Percentiles rank a stretch among this genome's conserved stretches.
phyloP scores from a whole-genome alignment of 2,113 vertebrate genomes.

The Fregata magnificens region DNA sequence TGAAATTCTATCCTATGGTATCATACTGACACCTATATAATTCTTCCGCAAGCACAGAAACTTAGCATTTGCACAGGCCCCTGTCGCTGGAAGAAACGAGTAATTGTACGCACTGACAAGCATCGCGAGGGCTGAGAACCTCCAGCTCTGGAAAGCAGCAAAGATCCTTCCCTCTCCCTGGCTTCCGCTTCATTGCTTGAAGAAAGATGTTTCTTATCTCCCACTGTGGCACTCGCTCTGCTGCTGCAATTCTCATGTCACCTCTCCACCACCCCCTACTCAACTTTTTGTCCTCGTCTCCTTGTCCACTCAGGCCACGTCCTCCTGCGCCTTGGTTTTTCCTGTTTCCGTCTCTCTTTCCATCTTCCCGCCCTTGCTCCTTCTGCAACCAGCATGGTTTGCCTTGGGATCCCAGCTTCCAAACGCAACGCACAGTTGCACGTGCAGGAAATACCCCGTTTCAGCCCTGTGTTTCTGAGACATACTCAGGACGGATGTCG shows the following conservation, averaged over 20 bases:
- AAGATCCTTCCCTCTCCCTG: not conserved
- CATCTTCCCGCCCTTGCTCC: not conserved
- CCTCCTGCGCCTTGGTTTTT: not conserved
- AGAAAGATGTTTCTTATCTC: not conserved
- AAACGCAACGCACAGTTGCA: accelerated
- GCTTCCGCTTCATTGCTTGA: not conserved
- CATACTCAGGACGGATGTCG: not conserved
- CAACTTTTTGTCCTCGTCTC: not conserved
- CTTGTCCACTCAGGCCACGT: not conserved
- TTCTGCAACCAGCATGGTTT: not conserved
- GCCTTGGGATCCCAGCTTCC: not conserved
- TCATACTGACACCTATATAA: not conserved
- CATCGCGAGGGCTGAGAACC: not conserved
- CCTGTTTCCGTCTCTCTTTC: not conserved
- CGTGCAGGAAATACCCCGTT: not conserved
- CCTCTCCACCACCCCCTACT: not conserved
- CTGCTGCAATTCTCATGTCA: not conserved
- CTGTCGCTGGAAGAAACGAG: not conserved
- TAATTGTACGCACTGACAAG: not conserved
- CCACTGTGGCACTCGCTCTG: accelerated
- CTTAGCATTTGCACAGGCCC: not conserved
- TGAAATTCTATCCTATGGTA: not conserved
- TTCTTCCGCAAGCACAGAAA: not conserved
- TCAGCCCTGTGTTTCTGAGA: not conserved
- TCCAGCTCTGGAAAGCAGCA: accelerated